These are phyloP conservation scores for Caiman crocodilus DNA, from an alignment of 2,797 vertebrate species.

Conservation along the genomic window DNA sequence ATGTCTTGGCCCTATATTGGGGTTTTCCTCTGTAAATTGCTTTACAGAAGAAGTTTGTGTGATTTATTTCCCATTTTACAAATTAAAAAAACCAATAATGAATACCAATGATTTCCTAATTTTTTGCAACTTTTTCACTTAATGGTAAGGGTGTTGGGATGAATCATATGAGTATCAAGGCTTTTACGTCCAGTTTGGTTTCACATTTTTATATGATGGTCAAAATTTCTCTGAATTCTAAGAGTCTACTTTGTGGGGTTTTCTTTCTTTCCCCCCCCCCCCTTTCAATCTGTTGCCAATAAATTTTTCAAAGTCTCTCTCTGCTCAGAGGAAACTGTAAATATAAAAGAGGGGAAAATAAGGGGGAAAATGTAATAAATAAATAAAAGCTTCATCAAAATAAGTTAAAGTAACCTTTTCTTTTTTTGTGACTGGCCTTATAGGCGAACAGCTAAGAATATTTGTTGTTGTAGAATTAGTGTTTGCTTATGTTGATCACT, in stretches of 20 bases:
- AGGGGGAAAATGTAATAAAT: neutral
- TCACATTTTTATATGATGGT: neutral
- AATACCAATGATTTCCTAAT: neutral
- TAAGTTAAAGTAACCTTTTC: neutral
- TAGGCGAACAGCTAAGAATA: neutral
- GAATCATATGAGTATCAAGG: neutral
- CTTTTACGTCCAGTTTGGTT: neutral
- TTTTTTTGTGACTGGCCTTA: neutral
- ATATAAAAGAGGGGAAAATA: neutral
- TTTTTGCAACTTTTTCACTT: neutral
- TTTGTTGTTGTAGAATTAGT: neutral
- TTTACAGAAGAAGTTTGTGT: neutral
- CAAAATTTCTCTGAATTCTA: neutral
- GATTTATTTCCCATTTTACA: neutral
- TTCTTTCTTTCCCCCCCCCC: too few species aligned
- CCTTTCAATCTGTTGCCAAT: neutral
- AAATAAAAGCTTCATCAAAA: slow-evolving; percentile 10
- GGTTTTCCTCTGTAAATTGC: neutral
- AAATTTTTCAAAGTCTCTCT: slow-evolving; percentile 7
- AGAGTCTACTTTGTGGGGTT: neutral
- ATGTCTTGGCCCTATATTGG: neutral
- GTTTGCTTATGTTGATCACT: neutral
- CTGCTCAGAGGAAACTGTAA: slow-evolving; percentile 26
- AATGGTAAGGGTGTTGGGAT: neutral
- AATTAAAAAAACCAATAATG: neutral